Conservation (phyloP, 2,888 invertebrate species). For the Sinohyriopsis cumingii region DNA sequence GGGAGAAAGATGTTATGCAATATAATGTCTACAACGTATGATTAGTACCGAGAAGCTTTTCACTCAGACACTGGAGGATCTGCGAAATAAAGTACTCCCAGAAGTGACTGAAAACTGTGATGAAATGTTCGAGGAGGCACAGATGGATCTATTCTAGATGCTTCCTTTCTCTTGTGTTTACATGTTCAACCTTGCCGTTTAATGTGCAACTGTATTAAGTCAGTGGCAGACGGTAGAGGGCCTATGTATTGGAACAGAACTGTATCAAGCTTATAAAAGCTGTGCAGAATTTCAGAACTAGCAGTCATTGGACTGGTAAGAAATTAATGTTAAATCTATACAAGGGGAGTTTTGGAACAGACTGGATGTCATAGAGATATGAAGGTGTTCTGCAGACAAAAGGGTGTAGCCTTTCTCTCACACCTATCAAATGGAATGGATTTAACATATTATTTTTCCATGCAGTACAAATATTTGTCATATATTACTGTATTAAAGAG, state of each 20-base stretch:
- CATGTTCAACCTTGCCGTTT: too few species aligned
- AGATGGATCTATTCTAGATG: too few species aligned
- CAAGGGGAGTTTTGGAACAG: conserved; percentile 9
- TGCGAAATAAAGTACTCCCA: background rate
- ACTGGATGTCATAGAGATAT: conserved; percentile 2
- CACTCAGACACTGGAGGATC: background rate
- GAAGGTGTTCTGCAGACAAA: background rate
- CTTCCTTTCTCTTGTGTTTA: too few species aligned
- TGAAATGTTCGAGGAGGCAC: background rate
- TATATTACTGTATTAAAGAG: conserved; percentile 2
- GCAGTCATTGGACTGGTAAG: conserved; percentile 1
- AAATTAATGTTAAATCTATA: conserved; percentile 8
- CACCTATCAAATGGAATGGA: conserved; percentile 3
- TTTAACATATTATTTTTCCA: conserved; percentile 8
- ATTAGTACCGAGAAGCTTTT: conserved; percentile 2
- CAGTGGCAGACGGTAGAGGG: too few species aligned
- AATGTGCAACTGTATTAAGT: too few species aligned
- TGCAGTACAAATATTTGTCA: conserved; percentile 8
- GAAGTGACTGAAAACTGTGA: conserved; percentile 4
- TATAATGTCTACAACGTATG: background rate
- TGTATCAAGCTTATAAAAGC: too few species aligned
- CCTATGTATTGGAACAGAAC: too few species aligned
- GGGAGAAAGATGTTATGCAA: conserved; percentile 10
- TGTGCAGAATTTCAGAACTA: too few species aligned
- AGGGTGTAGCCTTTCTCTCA: background rate